phyloP scores from a whole-genome alignment of 1,140 invertebrate species.

The Drosophila fuyamai region DNA sequence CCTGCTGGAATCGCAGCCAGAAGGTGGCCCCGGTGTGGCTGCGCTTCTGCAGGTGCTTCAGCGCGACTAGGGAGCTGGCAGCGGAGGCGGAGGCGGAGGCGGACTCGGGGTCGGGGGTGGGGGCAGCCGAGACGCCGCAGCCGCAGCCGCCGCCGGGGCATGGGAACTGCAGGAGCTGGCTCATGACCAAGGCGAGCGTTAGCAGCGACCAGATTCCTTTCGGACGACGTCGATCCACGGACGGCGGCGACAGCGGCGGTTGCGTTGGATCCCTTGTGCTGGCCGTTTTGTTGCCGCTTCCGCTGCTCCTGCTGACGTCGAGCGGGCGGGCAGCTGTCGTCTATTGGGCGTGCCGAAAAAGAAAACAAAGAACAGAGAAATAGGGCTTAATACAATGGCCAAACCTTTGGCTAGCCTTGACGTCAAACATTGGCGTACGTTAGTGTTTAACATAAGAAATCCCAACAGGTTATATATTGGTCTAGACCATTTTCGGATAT shows the following conservation, averaged over 20 bases:
- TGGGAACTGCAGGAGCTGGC: slow-evolving; percentile 46
- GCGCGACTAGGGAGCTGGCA: not conserved
- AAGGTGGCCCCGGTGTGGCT: slow-evolving; percentile 12
- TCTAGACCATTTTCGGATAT: not conserved
- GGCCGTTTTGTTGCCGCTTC: slow-evolving; percentile 59
- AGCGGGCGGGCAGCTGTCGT: slow-evolving; percentile 62
- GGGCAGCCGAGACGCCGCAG: not conserved
- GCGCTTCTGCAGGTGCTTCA: slow-evolving; percentile 51
- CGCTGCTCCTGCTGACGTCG: slow-evolving; percentile 26
- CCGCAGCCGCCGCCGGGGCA: slow-evolving; percentile 11
- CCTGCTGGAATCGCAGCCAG: slow-evolving; percentile 29
- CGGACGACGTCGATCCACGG: slow-evolving; percentile 12
- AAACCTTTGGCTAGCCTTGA: slow-evolving; percentile 1
- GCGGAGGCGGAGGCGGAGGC: not conserved
- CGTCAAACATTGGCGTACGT: not conserved
- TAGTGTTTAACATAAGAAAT: not conserved
- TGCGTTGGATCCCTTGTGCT: slow-evolving; percentile 31
- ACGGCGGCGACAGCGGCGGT: slow-evolving; percentile 35
- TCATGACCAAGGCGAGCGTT: slow-evolving; percentile 47
- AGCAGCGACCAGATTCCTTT: slow-evolving; percentile 32
- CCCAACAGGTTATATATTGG: slow-evolving; percentile 9
- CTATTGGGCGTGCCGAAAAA: slow-evolving; percentile 8
- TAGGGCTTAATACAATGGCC: too few species aligned
- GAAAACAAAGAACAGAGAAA: too few species aligned
- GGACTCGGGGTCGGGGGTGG: not conserved